These are phyloP conservation scores for Phrynocephalus guinanensis DNA, from an alignment of 2,797 vertebrate genomes.

Conservation along the genomic window DNA sequence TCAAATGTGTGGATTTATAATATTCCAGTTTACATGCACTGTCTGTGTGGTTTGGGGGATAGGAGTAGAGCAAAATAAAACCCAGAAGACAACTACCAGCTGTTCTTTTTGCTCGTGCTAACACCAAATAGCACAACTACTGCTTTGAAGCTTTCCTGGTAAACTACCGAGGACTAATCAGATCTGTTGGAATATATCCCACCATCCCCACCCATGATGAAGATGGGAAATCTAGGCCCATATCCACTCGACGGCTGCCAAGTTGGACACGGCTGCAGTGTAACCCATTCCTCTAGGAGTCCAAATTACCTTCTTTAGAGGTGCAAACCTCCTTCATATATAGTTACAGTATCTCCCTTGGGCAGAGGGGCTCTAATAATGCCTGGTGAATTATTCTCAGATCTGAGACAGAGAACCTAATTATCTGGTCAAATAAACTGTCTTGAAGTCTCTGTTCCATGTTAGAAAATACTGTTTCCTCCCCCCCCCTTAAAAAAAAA, in stretches of 20 bases:
- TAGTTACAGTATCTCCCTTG: background rate
- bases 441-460: background rate
- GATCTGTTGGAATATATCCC: background rate
- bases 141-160: background rate
- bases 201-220: background rate
- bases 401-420: background rate
- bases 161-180: too few species aligned
- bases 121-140: too few species aligned
- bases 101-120: too few species aligned
- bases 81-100: too few species aligned
- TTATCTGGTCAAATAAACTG: background rate
- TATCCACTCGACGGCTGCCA: background rate
- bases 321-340: background rate
- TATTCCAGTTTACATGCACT: too few species aligned
- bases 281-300: background rate
- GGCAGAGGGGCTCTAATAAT: background rate
- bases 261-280: background rate
- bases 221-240: background rate
- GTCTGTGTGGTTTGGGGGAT: too few species aligned
- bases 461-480: background rate
- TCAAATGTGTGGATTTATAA: too few species aligned
- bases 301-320: background rate
- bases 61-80: too few species aligned
- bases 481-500: background rate
- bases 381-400: background rate